Evolutionary conservation across 1,140 invertebrate genomes (phyloP).

Genomic region (Propsilocerus akamusi): DNA sequence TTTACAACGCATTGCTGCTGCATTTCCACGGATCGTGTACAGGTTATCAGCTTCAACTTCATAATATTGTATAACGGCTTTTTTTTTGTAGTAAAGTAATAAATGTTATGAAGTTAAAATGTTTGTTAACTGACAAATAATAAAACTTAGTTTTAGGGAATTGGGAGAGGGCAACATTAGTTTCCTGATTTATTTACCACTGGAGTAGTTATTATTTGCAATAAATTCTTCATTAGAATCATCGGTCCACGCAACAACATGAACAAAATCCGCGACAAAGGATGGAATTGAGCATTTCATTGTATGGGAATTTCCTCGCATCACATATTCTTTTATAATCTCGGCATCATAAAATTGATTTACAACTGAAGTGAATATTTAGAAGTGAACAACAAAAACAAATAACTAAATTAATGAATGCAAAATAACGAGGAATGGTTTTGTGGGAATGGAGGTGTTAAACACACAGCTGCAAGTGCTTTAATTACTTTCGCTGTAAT

Average conservation of each 20-base stretch:
- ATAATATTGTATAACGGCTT: constrained; percentile 66
- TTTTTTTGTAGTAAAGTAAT: too few relatives aligned
- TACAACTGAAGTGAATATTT: constrained; percentile 43
- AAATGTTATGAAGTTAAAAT: too few relatives aligned
- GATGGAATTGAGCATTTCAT: constrained; percentile 88
- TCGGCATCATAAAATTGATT: constrained; percentile 75
- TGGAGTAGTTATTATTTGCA: too few relatives aligned
- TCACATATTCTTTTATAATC: constrained; percentile 86
- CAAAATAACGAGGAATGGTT: constrained; percentile 6
- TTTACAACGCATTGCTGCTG: constrained; percentile 72
- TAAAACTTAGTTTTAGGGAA: too few relatives aligned
- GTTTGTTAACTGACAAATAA: too few relatives aligned
- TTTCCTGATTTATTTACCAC: too few relatives aligned
- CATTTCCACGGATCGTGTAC: constrained; percentile 71
- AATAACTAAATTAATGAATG: constrained; percentile 1
- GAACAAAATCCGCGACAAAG: constrained; percentile 83
- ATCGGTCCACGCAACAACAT: constrained; percentile 69
- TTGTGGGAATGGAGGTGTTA: too few relatives aligned
- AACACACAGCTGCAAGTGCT: too few relatives aligned
- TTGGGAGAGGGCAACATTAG: too few relatives aligned
- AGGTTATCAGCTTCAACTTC: constrained; percentile 69
- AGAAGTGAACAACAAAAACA: constrained; percentile 8
- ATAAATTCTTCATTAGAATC: constrained; percentile 51
- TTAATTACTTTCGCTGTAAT: too few relatives aligned
- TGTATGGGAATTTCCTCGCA: constrained; percentile 75